Percentiles rank a stretch among this genome's conserved stretches.
phyloP scores from a whole-genome alignment of 2,888 invertebrate species.

The Thalpophila matura region DNA sequence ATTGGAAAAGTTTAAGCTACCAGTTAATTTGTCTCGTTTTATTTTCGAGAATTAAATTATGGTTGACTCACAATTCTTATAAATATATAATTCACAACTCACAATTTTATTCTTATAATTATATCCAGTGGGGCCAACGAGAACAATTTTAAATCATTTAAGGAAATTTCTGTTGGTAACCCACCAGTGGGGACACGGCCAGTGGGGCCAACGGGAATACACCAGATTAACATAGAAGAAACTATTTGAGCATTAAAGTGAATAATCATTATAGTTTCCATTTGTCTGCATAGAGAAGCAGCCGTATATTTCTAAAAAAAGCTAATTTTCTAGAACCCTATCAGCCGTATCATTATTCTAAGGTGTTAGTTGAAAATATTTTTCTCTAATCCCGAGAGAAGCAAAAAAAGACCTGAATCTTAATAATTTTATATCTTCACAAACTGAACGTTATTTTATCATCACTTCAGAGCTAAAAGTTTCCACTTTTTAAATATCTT shows the following conservation, averaged over 20 bases:
- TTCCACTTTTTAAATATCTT: constrained; percentile 35
- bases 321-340: too few species aligned
- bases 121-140: too few species aligned
- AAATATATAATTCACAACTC: constrained; percentile 1
- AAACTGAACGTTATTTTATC: constrained; percentile 40
- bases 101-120: too few species aligned
- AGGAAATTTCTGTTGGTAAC: too few species aligned
- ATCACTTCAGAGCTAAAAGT: constrained; percentile 36
- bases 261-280: not conserved
- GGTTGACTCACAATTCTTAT: not conserved
- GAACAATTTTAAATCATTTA: too few species aligned
- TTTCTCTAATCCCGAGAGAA: not conserved
- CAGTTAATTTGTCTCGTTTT: constrained; percentile 14
- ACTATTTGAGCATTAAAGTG: not conserved
- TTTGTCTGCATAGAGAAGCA: too few species aligned
- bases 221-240: not conserved
- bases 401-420: constrained; percentile 7
- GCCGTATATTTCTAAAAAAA: too few species aligned
- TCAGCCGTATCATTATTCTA: too few species aligned
- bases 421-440: constrained; percentile 27
- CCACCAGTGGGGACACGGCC: too few species aligned
- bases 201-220: too few species aligned
- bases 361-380: constrained; percentile 2
- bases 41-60: constrained; percentile 16
- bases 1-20: constrained; percentile 9